Conservation (phyloP, 2,797 vertebrate species). For the Platalea minor region DNA sequence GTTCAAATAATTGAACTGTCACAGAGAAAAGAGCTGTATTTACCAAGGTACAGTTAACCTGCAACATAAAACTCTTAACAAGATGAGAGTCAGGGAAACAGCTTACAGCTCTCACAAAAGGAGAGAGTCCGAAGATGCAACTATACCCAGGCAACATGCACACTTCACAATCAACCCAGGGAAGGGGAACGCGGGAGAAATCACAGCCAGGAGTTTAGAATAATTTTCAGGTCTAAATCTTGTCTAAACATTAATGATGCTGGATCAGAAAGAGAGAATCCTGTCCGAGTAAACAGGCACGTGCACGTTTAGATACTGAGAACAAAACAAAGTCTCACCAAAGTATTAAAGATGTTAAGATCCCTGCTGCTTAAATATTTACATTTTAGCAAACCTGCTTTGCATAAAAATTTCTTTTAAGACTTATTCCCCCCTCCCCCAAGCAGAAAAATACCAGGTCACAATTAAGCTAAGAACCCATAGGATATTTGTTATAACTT, state of each 20-base stretch:
- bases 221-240: not conserved
- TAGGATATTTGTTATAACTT: not conserved
- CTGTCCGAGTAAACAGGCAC: not conserved
- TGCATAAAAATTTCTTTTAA: not conserved
- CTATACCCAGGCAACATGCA: not conserved
- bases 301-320: not conserved
- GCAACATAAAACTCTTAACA: not conserved
- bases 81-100: not conserved
- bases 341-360: not conserved
- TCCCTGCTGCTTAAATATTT: not conserved
- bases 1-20: not conserved
- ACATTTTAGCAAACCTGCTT: not conserved
- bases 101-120: not conserved
- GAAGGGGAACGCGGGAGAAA: fast-evolving
- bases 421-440: not conserved
- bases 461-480: not conserved
- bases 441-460: not conserved
- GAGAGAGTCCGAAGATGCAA: not conserved
- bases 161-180: not conserved
- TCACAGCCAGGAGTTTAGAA: not conserved
- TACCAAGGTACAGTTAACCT: not conserved
- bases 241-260: not conserved
- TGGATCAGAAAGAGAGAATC: not conserved
- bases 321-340: not conserved
- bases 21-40: not conserved